Percentiles rank a stretch among this genome's conserved stretches.
phyloP scores from a whole-genome alignment of 2,797 vertebrate species.

The Pagetopsis macropterus region DNA sequence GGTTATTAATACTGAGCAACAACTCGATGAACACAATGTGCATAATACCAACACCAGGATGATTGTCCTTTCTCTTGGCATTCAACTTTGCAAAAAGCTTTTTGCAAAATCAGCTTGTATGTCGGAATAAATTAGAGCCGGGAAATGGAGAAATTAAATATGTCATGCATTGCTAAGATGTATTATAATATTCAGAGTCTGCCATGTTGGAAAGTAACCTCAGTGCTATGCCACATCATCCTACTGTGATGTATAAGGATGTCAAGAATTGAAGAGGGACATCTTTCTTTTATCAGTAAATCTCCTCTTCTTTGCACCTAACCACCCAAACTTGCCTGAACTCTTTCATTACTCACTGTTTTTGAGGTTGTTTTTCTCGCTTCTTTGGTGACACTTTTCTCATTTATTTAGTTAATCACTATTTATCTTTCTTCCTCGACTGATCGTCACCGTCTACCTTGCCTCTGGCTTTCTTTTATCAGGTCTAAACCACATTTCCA shows the following conservation, averaged over 20 bases:
- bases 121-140: constrained; percentile 13
- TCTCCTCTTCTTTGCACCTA: constrained; percentile 27
- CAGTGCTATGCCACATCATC: too few relatives aligned
- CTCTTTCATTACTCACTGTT: constrained; percentile 11
- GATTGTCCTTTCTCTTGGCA: background rate
- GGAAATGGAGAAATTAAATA: background rate
- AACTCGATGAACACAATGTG: too few relatives aligned
- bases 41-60: background rate
- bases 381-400: constrained; percentile 37
- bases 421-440: constrained; percentile 58
- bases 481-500: constrained; percentile 64
- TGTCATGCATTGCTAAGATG: too few relatives aligned
- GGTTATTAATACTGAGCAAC: too few relatives aligned
- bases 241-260: constrained; percentile 38
- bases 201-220: too few relatives aligned
- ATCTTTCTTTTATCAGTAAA: constrained; percentile 31
- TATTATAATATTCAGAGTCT: too few relatives aligned
- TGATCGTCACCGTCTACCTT: constrained; percentile 56
- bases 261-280: constrained; percentile 37
- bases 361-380: constrained; percentile 45
- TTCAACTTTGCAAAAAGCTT: constrained; percentile 20
- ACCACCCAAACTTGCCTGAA: constrained; percentile 25
- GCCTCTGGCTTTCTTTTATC: constrained; percentile 69
- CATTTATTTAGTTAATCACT: constrained; percentile 64
- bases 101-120: background rate